phyloP scores from a whole-genome alignment of 2,888 invertebrate species.

The Caenorhabditis japonica region DNA sequence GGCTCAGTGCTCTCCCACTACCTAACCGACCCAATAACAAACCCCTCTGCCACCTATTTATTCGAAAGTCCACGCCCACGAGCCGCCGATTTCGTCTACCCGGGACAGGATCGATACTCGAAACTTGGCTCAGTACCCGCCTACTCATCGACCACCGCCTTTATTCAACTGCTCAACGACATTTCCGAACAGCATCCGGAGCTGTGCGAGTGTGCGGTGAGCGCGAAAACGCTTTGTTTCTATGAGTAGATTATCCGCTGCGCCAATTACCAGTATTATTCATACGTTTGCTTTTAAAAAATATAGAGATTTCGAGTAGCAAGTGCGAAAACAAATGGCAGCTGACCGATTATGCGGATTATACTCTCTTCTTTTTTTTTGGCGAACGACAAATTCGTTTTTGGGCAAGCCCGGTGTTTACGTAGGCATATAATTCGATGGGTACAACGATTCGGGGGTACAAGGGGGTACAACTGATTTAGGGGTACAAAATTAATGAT shows the following conservation, averaged over 20 bases:
- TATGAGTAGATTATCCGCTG: too few relatives aligned
- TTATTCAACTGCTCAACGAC: conserved; percentile 65
- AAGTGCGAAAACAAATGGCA: not conserved
- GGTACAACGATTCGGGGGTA: too few relatives aligned
- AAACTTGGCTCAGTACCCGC: conserved; percentile 58
- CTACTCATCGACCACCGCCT: conserved; percentile 67
- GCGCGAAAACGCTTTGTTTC: not conserved
- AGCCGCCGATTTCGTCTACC: conserved; percentile 58
- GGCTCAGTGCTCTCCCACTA: conserved; percentile 59
- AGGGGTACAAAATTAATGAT: too few relatives aligned
- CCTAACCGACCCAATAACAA: conserved; percentile 59
- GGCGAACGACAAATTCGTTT: not conserved
- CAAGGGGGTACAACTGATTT: too few relatives aligned
- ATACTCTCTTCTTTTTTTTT: not conserved
- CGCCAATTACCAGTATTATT: not conserved
- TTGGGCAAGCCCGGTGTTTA: too few relatives aligned
- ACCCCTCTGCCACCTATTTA: conserved; percentile 53
- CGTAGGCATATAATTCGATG: too few relatives aligned
- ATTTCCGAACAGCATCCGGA: conserved; percentile 39
- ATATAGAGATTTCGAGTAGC: too few relatives aligned
- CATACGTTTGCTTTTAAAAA: too few relatives aligned
- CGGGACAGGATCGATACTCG: conserved; percentile 41
- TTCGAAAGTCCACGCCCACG: conserved; percentile 57
- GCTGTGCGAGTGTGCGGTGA: conserved; percentile 44
- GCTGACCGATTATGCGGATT: conserved; percentile 1